Conservation (phyloP, 1,140 invertebrate species). For the Babylonia areolata region DNA sequence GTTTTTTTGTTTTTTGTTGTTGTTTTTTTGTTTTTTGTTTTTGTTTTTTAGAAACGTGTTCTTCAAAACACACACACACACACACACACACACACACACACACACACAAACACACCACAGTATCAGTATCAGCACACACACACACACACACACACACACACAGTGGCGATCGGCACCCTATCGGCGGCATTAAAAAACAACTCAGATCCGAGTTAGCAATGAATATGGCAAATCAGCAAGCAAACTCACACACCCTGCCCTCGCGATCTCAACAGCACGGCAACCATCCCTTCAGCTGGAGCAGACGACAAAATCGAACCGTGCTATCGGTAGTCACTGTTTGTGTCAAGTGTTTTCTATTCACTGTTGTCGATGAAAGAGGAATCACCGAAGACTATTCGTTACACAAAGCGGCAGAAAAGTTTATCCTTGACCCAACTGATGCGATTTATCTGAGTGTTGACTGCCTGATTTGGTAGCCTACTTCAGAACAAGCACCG, state of each 20-base stretch:
- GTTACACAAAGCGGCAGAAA: not conserved
- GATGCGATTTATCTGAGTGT: not conserved
- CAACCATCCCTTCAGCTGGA: not conserved
- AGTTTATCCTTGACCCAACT: not conserved
- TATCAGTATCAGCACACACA: not conserved
- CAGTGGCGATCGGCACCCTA: not conserved
- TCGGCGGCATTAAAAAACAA: not conserved
- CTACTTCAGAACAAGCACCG: not conserved
- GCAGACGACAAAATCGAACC: not conserved
- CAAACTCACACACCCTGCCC: not conserved
- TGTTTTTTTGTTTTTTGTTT: too few relatives aligned
- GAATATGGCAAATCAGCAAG: not conserved
- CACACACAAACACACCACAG: slow-evolving; percentile 3
- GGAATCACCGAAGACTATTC: not conserved
- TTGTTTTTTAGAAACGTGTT: too few relatives aligned
- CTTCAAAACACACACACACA: not conserved
- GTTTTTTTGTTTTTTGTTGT: not conserved
- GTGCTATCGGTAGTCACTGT: not conserved
- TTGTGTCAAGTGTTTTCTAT: not conserved
- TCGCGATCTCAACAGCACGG: not conserved
- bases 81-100: not conserved
- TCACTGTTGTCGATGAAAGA: too few relatives aligned
- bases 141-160: not conserved
- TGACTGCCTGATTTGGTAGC: not conserved
- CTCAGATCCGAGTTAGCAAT: not conserved